phyloP scores from a whole-genome alignment of 2,888 invertebrate genomes.

The Drosophila vallismaia region DNA sequence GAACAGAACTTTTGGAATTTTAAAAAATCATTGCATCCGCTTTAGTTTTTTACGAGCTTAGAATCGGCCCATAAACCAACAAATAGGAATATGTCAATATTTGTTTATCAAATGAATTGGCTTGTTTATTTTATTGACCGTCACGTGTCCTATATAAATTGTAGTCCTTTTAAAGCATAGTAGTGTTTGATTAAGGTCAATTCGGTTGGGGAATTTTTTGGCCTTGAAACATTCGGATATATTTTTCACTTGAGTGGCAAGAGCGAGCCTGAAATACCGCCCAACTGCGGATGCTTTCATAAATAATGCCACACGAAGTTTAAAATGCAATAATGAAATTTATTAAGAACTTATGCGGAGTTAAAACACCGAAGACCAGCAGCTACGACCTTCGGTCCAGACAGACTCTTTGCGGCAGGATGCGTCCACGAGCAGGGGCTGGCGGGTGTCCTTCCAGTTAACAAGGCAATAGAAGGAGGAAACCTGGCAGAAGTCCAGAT shows the following conservation, averaged over 20 bases:
- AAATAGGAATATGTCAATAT: not conserved
- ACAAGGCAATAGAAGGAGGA: conserved; percentile 6
- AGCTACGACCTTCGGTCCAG: conserved; percentile 20
- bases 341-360: conserved; percentile 58
- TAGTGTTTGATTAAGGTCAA: conserved; percentile 9
- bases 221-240: not conserved
- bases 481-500: conserved; percentile 31
- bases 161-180: conserved; percentile 5
- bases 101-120: not conserved
- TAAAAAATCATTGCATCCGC: not conserved
- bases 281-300: conserved; percentile 28
- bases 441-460: not conserved
- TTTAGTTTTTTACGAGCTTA: not conserved
- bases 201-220: conserved; percentile 14
- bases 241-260: conserved; percentile 9
- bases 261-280: conserved; percentile 6
- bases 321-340: conserved; percentile 63
- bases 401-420: conserved; percentile 7
- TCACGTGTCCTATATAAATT: not conserved
- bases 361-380: conserved; percentile 53
- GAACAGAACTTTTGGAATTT: not conserved
- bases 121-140: not conserved
- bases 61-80: not conserved
- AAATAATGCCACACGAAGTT: conserved; percentile 46
- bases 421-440: not conserved